Base-by-base conservation (phyloP, 2,888 invertebrate species). In the Agonopterix heracliana region DNA sequence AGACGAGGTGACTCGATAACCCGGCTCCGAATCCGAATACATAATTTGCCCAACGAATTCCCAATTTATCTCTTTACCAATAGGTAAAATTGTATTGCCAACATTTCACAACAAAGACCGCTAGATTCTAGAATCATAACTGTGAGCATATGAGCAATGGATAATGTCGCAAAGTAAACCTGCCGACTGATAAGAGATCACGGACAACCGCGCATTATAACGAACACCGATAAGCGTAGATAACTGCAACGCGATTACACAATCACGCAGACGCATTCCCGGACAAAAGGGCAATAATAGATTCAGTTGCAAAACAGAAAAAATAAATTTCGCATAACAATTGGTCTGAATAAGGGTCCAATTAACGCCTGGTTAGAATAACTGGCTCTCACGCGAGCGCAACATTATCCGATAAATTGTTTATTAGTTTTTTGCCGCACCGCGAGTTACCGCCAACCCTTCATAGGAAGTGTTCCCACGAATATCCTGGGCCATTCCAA, bases 131-230 rank as follows among this genome's bases (percentile, higher is more conserved):
- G 26, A 26, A 26, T 26, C 10, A 38, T 38, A 38, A 63, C 63
- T 60, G 60, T 60, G 56, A 54, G 59, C 61, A 64, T 59, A 60
- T 71, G 69, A 64, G 66, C 67, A 62, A 65, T n/a, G 14, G 64
- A 63, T 63, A 63, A 61, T 68, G 68, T 69, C 66, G 73, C 77
- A 73, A 74, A 70, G 71, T 69, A 64, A 68, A 71, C 74, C 71
- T 68, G 70, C 61, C 61, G 59, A 52, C 62, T 66, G 78, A 80
- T 78, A 79, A 73, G 63, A 66, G 68, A 71, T 73, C 73, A 67
- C 60, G 68, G 71, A 60, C 74, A 61, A 54, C 61, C 60, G 62
- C 63, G 63, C 62, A 64, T 60, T 57, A 48, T 41, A 17, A 36
- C 11, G n/a, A 9, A 35, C 34, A 10, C 50, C 44, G 72, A 71